Conservation (phyloP, 30 jellyfish, hydroid and myxozoan genomes). For the Aurelia sp. region DNA sequence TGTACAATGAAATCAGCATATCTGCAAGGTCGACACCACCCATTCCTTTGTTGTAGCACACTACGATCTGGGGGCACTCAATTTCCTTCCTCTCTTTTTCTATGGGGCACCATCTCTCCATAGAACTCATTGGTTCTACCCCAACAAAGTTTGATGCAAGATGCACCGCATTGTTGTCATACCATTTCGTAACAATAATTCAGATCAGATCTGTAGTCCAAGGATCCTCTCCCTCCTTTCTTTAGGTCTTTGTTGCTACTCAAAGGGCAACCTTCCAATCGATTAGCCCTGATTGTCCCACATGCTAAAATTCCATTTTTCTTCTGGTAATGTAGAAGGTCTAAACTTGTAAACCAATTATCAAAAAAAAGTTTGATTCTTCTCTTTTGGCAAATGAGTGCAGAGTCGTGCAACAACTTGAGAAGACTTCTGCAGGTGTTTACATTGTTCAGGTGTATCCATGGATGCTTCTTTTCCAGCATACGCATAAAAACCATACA, state of each 20-base stretch:
- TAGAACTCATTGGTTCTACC: slow-evolving; percentile 72
- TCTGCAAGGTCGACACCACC: too few relatives aligned
- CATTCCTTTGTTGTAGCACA: too few relatives aligned
- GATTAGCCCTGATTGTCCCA: slow-evolving; percentile 53
- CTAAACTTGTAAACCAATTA: slow-evolving; percentile 66
- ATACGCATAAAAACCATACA: slow-evolving; percentile 43
- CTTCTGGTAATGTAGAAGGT: slow-evolving; percentile 32
- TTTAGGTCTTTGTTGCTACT: slow-evolving; percentile 33
- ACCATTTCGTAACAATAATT: slow-evolving; percentile 65
- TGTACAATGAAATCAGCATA: too few relatives aligned
- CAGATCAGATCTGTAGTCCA: slow-evolving; percentile 55
- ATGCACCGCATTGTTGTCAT: slow-evolving; percentile 60
- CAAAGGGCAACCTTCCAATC: slow-evolving; percentile 56
- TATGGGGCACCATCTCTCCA: too few relatives aligned
- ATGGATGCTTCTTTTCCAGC: slow-evolving; percentile 9
- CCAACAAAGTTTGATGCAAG: slow-evolving; percentile 62
- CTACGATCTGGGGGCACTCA: too few relatives aligned
- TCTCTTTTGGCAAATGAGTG: slow-evolving; percentile 42
- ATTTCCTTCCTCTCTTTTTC: too few relatives aligned
- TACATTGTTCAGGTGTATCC: not conserved
- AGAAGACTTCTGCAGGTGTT: slow-evolving; percentile 68
- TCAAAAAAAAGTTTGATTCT: slow-evolving; percentile 61
- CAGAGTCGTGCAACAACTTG: slow-evolving; percentile 70
- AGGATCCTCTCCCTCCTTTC: slow-evolving; percentile 41
- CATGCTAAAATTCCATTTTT: slow-evolving; percentile 49